Conservation (phyloP, 2,797 vertebrate species). For the Champsocephalus gunnari region DNA sequence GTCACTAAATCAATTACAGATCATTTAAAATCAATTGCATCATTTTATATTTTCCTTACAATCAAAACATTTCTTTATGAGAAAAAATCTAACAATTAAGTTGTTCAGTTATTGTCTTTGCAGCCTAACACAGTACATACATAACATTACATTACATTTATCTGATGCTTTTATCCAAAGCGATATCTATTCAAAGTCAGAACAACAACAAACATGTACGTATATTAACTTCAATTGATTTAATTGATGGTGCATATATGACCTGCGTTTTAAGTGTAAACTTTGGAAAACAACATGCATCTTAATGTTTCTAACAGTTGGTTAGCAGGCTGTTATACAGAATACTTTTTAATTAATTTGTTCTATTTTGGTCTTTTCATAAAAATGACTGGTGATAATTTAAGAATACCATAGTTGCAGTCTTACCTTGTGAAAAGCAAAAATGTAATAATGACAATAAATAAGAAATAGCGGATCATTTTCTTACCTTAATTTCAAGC, state of each 20-base stretch:
- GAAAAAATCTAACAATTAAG: neutral
- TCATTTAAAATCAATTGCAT: neutral
- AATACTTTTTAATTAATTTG: too few species aligned
- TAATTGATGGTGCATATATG: too few species aligned
- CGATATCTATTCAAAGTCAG: too few species aligned
- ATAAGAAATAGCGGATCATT: neutral
- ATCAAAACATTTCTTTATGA: neutral
- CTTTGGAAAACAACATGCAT: too few species aligned
- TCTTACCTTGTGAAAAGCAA: neutral
- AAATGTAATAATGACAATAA: neutral
- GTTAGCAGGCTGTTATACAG: too few species aligned
- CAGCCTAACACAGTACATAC: neutral
- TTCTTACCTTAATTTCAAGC: slow-evolving; percentile 70
- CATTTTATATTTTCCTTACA: neutral
- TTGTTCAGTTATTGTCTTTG: neutral
- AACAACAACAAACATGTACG: too few species aligned
- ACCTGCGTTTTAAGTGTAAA: too few species aligned
- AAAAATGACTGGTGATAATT: neutral
- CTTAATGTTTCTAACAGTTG: too few species aligned
- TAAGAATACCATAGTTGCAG: neutral
- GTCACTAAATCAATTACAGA: neutral
- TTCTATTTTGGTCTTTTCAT: neutral
- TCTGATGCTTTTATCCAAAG: too few species aligned
- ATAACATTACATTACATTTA: too few species aligned
- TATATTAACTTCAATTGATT: too few species aligned